Evolutionary conservation across 2,888 invertebrate species (phyloP), one percentile per base, ranked within the genome.

Genomic region (Junonia oenone): DNA sequence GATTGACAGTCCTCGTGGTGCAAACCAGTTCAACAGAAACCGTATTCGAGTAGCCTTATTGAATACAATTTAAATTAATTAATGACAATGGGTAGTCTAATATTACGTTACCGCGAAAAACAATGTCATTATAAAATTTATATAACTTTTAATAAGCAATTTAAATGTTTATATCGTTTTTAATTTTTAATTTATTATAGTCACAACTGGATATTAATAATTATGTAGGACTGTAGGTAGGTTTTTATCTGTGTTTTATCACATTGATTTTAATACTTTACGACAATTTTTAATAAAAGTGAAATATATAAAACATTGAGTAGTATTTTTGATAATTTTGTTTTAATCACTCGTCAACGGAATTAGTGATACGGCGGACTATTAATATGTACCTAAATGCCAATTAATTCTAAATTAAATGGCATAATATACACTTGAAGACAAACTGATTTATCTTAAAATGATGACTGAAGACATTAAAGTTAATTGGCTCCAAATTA

Each of bases 401-500:
- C 19, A 33, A n/a, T 33, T 33, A 4, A 11, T 38, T 38, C 38
- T 2, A 17, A 17, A 9, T 38, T 38, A 1, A 11, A 17, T 3
- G 17, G 11, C 37, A 6, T 35, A 40, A 35, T 17, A 47, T 2
- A 22, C n/a, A 6, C 3, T 14, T 43, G 22, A 3, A 47, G 33
- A 29, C 17, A 11, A 19, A 49, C 27, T 52, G 33, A 46, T 51
- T 31, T 55, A 35, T 33, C 47, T 33, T 46, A 5, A 43, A 45
- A 45, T 51, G 19, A 58, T 37, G 29, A 56, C 29, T 40, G 51
- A 49, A 46, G 61, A 54, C 48, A 49, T 51, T 45, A 48, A 58
- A 22, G 27, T 49, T 54, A 54, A 58, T 56, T 57, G 50, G 11
- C 37, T 56, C 43, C 40, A 27, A 58, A 58, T 54, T 56, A 50